Evolutionary conservation across 1,140 invertebrate genomes (phyloP).

Genomic region (Temnothorax curvispinosus): DNA sequence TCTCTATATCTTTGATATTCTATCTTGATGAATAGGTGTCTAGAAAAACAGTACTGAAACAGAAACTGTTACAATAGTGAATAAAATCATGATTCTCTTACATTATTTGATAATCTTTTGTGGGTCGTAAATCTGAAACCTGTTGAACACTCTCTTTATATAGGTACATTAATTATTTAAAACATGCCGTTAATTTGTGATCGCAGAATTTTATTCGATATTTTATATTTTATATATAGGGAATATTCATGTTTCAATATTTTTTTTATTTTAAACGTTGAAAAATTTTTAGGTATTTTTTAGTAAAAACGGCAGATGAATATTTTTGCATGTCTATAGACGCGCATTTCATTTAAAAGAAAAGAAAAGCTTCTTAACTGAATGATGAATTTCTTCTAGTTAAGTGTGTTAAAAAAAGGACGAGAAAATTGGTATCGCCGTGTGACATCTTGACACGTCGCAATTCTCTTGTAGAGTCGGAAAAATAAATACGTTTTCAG

Average conservation of each 20-base stretch:
- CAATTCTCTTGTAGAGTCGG: background rate
- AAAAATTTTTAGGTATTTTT: background rate
- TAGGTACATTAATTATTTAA: background rate
- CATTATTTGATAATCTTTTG: background rate
- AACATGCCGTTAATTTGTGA: background rate
- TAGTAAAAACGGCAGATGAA: background rate
- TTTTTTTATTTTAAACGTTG: background rate
- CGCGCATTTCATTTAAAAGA: background rate
- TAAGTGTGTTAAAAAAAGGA: background rate
- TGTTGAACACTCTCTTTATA: background rate
- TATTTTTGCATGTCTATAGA: background rate
- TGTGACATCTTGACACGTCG: background rate
- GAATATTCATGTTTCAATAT: background rate
- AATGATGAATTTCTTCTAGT: background rate
- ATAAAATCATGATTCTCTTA: background rate
- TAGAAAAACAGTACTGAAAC: background rate
- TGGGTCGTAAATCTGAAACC: background rate
- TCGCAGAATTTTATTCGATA: background rate
- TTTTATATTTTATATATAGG: background rate
- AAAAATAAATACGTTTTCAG: conserved; percentile 38
- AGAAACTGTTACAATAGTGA: background rate
- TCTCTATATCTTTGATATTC: background rate
- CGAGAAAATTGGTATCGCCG: background rate
- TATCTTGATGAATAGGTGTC: background rate
- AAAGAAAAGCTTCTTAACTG: background rate